Evolutionary conservation across 2,113 vertebrate species (phyloP).

Genomic region (Istiophorus platypterus): DNA sequence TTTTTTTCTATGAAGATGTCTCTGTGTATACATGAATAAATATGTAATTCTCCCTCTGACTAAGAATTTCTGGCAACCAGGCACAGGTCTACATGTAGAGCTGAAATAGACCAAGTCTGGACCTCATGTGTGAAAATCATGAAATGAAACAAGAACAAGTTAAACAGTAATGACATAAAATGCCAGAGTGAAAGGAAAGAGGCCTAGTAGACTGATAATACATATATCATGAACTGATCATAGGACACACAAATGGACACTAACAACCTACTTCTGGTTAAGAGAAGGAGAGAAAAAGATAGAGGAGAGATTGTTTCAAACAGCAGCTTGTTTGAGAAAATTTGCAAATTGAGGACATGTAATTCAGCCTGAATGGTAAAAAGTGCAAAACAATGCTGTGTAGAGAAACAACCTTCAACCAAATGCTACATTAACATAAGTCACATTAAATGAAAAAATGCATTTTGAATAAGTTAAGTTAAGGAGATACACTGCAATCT

Average conservation of each 20-base stretch:
- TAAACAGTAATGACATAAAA: constrained; percentile 22
- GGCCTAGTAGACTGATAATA: neutral
- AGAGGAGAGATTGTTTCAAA: constrained; percentile 26
- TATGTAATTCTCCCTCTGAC: neutral
- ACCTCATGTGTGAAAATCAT: constrained; percentile 26
- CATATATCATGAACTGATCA: constrained; percentile 18
- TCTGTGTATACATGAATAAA: neutral
- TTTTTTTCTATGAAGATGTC: neutral
- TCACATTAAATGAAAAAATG: constrained; percentile 5
- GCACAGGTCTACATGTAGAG: neutral
- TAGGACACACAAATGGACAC: constrained; percentile 14
- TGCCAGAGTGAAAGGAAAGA: neutral
- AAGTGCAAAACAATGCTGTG: constrained; percentile 11
- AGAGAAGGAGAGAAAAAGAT: neutral
- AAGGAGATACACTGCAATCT: constrained; percentile 59
- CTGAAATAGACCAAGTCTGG: neutral
- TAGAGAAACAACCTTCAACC: constrained; percentile 17
- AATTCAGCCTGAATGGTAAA: constrained; percentile 18
- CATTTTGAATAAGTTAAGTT: constrained; percentile 13
- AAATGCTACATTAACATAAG: neutral
- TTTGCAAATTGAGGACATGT: constrained; percentile 33
- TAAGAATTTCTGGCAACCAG: neutral
- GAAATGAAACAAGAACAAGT: constrained; percentile 29
- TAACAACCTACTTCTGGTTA: constrained; percentile 7
- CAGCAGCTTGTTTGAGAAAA: constrained; percentile 27